phyloP scores from a whole-genome alignment of 2,888 invertebrate genomes.

The Theretra japonica region DNA sequence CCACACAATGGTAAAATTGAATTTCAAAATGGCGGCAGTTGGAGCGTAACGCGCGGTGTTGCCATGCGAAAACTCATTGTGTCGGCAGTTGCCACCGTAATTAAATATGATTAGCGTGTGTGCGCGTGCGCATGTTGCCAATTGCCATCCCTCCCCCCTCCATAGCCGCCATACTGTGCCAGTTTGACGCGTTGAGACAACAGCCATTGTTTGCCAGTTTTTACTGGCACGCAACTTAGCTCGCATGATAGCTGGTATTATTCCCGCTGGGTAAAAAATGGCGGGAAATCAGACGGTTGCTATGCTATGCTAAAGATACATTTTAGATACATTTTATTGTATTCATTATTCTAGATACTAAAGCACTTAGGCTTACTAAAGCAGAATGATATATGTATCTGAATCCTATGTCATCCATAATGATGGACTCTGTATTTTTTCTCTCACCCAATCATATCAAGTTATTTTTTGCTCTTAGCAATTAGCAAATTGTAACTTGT shows the following conservation, averaged over 20 bases:
- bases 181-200: conserved; percentile 34
- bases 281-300: conserved; percentile 3
- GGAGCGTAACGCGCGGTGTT: conserved; percentile 48
- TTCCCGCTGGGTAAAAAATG: conserved; percentile 12
- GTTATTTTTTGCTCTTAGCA: too few relatives aligned
- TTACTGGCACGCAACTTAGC: conserved; percentile 19
- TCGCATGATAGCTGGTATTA: conserved; percentile 11
- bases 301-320: neutral
- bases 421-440: too few relatives aligned
- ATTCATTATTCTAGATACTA: too few relatives aligned
- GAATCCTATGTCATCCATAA: too few relatives aligned
- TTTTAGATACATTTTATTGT: neutral
- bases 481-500: too few relatives aligned
- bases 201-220: conserved; percentile 35
- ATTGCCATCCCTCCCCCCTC: conserved; percentile 34
- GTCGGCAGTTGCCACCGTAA: conserved; percentile 37
- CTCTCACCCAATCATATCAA: too few relatives aligned
- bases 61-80: conserved; percentile 50
- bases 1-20: conserved; percentile 6
- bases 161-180: conserved; percentile 46
- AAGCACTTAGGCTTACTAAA: neutral
- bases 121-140: conserved; percentile 40
- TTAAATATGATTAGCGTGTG: conserved; percentile 33
- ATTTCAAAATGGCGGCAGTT: conserved; percentile 37
- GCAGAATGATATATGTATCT: too few relatives aligned